phyloP scores from a whole-genome alignment of 2,113 vertebrate genomes.

The Petrocephalus microphthalmus region DNA sequence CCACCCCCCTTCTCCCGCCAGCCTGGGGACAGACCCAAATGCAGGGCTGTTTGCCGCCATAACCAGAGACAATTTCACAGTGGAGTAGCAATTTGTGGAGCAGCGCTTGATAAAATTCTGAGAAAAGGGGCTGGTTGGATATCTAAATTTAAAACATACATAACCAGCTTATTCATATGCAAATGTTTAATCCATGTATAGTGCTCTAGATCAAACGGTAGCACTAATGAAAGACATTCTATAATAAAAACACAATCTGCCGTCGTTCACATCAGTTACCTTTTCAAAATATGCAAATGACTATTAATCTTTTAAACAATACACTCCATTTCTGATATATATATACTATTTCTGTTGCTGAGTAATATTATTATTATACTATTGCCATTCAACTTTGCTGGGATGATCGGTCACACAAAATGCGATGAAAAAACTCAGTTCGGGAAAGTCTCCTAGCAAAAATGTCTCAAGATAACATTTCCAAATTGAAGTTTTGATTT shows the following conservation, averaged over 20 bases:
- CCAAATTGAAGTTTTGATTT: not conserved
- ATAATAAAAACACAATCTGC: not conserved
- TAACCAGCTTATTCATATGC: not conserved
- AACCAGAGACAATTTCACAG: not conserved
- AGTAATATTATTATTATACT: not conserved
- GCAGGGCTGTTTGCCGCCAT: not conserved
- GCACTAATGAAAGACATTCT: not conserved
- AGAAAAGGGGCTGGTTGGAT: not conserved
- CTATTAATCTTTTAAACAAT: not conserved
- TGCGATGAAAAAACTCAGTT: not conserved
- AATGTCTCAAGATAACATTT: not conserved
- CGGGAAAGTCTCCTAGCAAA: not conserved
- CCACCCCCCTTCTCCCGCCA: not conserved
- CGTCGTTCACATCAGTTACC: not conserved
- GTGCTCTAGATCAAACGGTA: not conserved
- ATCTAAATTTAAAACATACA: not conserved
- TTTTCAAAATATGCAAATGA: not conserved
- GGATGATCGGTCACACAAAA: not conserved
- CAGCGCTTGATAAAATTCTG: not conserved
- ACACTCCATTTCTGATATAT: not conserved
- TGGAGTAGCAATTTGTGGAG: not conserved
- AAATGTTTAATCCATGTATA: not conserved
- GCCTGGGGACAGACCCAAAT: not conserved
- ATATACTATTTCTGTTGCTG: not conserved
- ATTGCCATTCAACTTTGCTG: not conserved